Conservation (phyloP, 2,888 invertebrate species). For the Girardia tigrina region DNA sequence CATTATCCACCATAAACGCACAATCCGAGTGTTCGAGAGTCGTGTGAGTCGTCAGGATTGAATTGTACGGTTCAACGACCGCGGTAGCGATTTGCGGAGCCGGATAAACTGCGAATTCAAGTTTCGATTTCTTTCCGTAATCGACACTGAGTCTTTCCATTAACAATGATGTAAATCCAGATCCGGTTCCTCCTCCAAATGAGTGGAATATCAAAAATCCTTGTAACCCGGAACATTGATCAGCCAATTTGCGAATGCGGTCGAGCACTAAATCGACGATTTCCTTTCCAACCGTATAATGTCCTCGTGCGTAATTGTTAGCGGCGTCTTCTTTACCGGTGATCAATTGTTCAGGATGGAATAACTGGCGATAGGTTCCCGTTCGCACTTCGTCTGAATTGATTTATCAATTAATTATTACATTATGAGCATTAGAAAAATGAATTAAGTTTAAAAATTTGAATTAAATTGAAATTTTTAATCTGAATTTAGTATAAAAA, state of each 20-base stretch:
- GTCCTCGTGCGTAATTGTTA: constrained; percentile 43
- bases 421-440: not conserved
- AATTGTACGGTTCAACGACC: constrained; percentile 36
- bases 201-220: constrained; percentile 78
- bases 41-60: constrained; percentile 35
- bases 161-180: constrained; percentile 71
- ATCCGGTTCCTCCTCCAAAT: constrained; percentile 74
- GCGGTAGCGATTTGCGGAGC: constrained; percentile 55
- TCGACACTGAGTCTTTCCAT: constrained; percentile 71
- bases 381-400: constrained; percentile 41
- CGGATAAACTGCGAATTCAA: constrained; percentile 77
- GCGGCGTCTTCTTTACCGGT: constrained; percentile 44
- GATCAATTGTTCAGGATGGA: constrained; percentile 43
- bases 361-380: constrained; percentile 42
- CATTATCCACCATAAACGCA: constrained; percentile 37
- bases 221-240: constrained; percentile 63
- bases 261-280: too few relatives aligned
- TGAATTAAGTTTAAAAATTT: not conserved
- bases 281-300: constrained; percentile 56
- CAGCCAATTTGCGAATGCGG: constrained; percentile 59
- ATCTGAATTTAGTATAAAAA: too few relatives aligned
- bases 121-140: constrained; percentile 71
- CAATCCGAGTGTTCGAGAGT: constrained; percentile 37
- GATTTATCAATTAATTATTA: not conserved
- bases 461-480: too few relatives aligned